phyloP scores from a whole-genome alignment of 2,888 invertebrate genomes.

The Odontocerum albicorne region DNA sequence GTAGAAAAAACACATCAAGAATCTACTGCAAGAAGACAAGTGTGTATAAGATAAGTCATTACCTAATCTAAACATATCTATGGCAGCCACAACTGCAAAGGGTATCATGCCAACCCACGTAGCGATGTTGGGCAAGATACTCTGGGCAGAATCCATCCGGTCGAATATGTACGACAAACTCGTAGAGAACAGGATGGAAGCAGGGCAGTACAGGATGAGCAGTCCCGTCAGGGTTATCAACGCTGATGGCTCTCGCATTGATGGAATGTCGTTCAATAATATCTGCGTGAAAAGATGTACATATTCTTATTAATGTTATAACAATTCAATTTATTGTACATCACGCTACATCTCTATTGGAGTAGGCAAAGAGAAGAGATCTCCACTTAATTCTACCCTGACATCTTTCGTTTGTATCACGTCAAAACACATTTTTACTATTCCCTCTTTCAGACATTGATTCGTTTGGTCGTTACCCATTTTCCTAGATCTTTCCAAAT shows the following conservation, averaged over 20 bases:
- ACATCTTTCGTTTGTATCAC: no score
- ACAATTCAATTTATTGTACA: not conserved
- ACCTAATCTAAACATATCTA: constrained; percentile 74
- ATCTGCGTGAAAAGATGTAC: constrained; percentile 49
- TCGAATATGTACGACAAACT: constrained; percentile 79
- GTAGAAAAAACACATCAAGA: no score
- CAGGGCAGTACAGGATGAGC: constrained; percentile 71
- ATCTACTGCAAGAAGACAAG: no score
- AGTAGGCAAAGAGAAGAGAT: no score
- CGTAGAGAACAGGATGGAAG: constrained; percentile 75
- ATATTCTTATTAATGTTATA: no score
- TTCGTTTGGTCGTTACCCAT: no score
- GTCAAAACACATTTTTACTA: no score
- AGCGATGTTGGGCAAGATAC: constrained; percentile 75
- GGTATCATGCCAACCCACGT: constrained; percentile 76
- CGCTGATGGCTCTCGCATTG: constrained; percentile 69
- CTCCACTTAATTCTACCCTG: no score
- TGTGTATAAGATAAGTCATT: constrained; percentile 41
- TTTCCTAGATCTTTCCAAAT: no score
- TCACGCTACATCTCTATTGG: no score
- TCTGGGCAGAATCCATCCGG: constrained; percentile 80
- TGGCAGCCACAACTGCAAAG: constrained; percentile 68
- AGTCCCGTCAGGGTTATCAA: constrained; percentile 67
- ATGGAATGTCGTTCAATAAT: constrained; percentile 69
- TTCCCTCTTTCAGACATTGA: no score